A percentile compares a stretch with the other conserved stretches of the same genome.
phyloP scores from a whole-genome alignment of 2,113 vertebrate genomes.

The Odocoileus hemionus region DNA sequence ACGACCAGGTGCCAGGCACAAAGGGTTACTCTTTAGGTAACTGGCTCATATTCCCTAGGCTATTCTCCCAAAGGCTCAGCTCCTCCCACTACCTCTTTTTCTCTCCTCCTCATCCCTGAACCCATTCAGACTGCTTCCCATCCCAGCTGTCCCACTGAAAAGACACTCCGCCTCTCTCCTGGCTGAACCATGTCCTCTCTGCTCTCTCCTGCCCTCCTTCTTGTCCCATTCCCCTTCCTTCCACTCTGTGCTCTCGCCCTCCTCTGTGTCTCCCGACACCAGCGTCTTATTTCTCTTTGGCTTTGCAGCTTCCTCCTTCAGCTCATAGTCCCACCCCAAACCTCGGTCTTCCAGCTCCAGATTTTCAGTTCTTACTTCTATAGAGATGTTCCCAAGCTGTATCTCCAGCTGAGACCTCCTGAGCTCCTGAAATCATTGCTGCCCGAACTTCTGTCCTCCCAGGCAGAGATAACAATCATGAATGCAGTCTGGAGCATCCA shows the following conservation, averaged over 20 bases:
- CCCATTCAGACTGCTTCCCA: not conserved
- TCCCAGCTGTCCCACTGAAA: not conserved
- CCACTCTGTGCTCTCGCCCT: not conserved
- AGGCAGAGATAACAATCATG: not conserved
- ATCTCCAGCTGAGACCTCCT: not conserved
- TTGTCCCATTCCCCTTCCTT: not conserved
- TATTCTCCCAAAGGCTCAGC: not conserved
- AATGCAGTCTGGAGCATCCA: not conserved
- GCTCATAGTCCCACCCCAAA: not conserved
- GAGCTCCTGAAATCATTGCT: not conserved
- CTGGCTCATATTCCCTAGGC: not conserved
- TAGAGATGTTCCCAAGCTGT: not conserved
- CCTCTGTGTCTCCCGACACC: not conserved
- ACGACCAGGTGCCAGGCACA: not conserved
- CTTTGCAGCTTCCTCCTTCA: not conserved
- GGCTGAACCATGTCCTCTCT: not conserved
- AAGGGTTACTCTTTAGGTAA: not conserved
- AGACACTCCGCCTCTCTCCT: not conserved
- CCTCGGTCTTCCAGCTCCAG: not conserved
- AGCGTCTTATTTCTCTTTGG: not conserved
- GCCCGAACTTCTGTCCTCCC: not conserved
- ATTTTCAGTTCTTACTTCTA: not conserved
- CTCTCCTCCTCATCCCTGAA: not conserved
- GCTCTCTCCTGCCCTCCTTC: not conserved
- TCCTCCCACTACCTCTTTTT: not conserved